Evolutionary conservation across 2,888 invertebrate genomes (phyloP).

Genomic region (Pristionchus arcanus): DNA sequence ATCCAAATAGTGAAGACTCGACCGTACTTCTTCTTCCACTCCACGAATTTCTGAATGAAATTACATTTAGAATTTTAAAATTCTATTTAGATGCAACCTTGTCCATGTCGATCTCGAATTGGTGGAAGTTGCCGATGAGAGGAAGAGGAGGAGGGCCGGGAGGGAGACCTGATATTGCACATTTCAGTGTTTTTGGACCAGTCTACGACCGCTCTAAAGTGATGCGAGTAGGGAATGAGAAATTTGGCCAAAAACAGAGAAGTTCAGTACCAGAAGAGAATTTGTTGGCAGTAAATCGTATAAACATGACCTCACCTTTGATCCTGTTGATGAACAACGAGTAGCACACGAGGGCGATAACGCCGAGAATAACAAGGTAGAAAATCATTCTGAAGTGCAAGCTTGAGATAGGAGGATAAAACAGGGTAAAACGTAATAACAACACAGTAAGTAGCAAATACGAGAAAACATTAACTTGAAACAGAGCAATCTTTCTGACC

Average conservation of each 20-base stretch:
- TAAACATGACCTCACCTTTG: not conserved
- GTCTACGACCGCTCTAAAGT: too few relatives aligned
- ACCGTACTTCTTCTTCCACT: constrained; percentile 30
- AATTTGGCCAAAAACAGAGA: too few relatives aligned
- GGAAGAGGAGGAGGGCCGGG: constrained; percentile 45
- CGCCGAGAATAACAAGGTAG: not conserved
- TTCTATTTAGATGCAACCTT: not conserved
- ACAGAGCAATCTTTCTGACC: too few relatives aligned
- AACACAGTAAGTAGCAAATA: too few relatives aligned
- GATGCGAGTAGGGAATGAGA: too few relatives aligned
- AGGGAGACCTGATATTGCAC: not conserved
- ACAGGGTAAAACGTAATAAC: too few relatives aligned
- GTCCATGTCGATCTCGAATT: constrained; percentile 14
- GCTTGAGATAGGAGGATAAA: not conserved
- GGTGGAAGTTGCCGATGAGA: not conserved
- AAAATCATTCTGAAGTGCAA: not conserved
- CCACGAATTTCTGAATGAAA: not conserved
- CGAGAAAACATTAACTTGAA: too few relatives aligned
- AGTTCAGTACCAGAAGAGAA: too few relatives aligned
- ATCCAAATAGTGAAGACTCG: constrained; percentile 22
- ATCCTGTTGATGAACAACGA: constrained; percentile 11
- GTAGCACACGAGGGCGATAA: not conserved
- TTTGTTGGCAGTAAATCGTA: not conserved
- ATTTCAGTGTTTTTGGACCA: too few relatives aligned
- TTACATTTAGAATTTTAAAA: not conserved